Conservation (phyloP, 2,797 vertebrate genomes). For the Trachurus trachurus region DNA sequence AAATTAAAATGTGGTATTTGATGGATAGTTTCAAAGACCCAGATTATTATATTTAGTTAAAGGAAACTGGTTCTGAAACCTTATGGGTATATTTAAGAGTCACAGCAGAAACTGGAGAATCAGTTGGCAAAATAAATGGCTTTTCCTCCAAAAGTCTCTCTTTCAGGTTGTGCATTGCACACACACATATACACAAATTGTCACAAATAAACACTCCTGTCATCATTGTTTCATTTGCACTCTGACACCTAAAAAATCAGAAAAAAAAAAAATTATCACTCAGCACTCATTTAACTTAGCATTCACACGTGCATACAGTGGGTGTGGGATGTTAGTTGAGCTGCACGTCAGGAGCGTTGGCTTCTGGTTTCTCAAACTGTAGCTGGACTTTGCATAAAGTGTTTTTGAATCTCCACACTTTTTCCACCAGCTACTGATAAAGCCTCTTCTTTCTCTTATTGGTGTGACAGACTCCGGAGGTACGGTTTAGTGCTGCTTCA, state of each 20-base stretch:
- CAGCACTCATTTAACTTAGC: conserved; percentile 93
- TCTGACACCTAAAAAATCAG: conserved; percentile 78
- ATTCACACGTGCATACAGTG: conserved; percentile 94
- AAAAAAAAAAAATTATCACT: conserved; percentile 75
- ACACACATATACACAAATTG: conserved; percentile 56
- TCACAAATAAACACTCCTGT: conserved; percentile 73
- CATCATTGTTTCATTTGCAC: conserved; percentile 76
- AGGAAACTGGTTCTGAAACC: conserved; percentile 36
- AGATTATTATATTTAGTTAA: conserved; percentile 25
- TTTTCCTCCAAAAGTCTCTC: conserved; percentile 87
- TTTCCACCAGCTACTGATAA: conserved; percentile 59
- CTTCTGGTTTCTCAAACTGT: conserved; percentile 81
- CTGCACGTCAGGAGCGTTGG: conserved; percentile 78
- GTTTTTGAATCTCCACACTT: conserved; percentile 70
- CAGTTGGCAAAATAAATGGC: conserved; percentile 95
- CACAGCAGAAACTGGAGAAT: conserved; percentile 89
- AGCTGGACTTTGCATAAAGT: conserved; percentile 83
- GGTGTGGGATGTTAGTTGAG: conserved; percentile 86
- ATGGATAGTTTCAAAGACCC: conserved; percentile 21
- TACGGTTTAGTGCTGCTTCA: conserved; percentile 81
- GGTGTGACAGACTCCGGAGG: conserved; percentile 82
- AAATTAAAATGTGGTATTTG: conserved; percentile 58
- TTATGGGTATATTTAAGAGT: conserved; percentile 75
- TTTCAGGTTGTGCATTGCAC: conserved; percentile 71
- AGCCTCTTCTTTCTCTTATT: conserved; percentile 62